Percentiles rank a stretch among this genome's conserved stretches.
Evolutionary conservation across 2,797 vertebrate species (phyloP).

Genomic region (Microctenopoma lineatum): DNA sequence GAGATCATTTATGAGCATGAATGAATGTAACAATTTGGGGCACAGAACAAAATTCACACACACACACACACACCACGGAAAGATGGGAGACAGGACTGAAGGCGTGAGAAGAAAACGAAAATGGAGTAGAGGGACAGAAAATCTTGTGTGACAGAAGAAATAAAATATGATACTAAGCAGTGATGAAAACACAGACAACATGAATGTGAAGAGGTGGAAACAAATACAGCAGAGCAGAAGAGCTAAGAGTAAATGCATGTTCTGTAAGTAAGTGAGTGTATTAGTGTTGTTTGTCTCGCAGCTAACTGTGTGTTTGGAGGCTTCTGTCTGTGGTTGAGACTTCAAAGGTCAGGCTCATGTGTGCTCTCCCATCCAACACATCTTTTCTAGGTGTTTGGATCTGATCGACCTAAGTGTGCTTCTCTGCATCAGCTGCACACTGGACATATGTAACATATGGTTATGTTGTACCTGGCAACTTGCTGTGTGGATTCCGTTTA

Average conservation of each 20-base stretch:
- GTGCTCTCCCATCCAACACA: constrained; percentile 27
- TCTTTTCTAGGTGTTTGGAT: constrained; percentile 21
- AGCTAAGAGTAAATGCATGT: constrained; percentile 41
- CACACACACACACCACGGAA: constrained; percentile 44
- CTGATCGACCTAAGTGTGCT: constrained; percentile 16
- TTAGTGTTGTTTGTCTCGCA: constrained; percentile 18
- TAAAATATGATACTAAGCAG: constrained; percentile 60
- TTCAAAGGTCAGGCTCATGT: constrained; percentile 31
- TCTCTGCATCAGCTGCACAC: constrained; percentile 31
- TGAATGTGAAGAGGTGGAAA: constrained; percentile 66
- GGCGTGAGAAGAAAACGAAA: constrained; percentile 32
- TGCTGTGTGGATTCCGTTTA: constrained; percentile 56
- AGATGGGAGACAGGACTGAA: constrained; percentile 41
- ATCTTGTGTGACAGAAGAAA: constrained; percentile 56
- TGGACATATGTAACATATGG: constrained; percentile 16
- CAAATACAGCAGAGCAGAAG: constrained; percentile 70
- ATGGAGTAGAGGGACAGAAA: constrained; percentile 56
- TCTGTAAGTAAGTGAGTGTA: constrained; percentile 19
- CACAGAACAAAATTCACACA: constrained; percentile 45
- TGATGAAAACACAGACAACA: constrained; percentile 66
- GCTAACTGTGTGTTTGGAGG: constrained; percentile 43
- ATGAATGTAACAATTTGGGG: constrained; percentile 51
- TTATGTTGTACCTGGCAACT: constrained; percentile 42
- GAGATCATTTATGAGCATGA: constrained; percentile 70
- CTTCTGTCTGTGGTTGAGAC: constrained; percentile 17